These are phyloP conservation scores for Blastobasis adustella DNA, from an alignment of 2,888 invertebrate genomes.

Conservation along the genomic window DNA sequence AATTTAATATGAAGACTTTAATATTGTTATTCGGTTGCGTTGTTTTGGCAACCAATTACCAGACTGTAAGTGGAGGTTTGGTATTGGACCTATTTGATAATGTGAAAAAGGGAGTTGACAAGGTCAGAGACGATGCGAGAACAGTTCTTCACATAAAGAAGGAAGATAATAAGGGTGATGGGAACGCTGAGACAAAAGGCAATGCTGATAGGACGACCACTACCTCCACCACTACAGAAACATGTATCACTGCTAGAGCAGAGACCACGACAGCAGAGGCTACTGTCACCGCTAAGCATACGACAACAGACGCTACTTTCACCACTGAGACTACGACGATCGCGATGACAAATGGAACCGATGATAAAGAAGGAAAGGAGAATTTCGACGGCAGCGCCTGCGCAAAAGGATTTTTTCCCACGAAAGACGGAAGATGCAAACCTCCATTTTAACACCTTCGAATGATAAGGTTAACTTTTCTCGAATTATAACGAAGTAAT, in stretches of 20 bases:
- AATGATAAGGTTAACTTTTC: no score
- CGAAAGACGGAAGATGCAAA: slow-evolving; percentile 54
- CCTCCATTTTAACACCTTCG: slow-evolving; percentile 22
- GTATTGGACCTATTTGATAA: slow-evolving; percentile 27
- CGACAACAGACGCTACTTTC: slow-evolving; percentile 3
- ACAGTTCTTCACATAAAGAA: slow-evolving; percentile 20
- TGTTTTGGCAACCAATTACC: no score
- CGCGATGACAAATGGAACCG: slow-evolving; percentile 12
- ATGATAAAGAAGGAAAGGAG: slow-evolving; percentile 39
- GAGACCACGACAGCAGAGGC: slow-evolving; percentile 7
- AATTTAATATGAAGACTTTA: not conserved
- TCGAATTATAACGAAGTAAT: no score
- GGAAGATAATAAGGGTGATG: slow-evolving; percentile 11
- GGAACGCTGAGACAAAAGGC: slow-evolving; percentile 3
- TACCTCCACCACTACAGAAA: not conserved
- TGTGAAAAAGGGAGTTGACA: slow-evolving; percentile 24
- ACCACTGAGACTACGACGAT: slow-evolving; percentile 6
- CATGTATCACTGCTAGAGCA: not conserved
- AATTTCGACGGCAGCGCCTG: slow-evolving; percentile 46
- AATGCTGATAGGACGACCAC: slow-evolving; percentile 1
- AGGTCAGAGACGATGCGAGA: slow-evolving; percentile 27
- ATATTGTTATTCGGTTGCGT: no score
- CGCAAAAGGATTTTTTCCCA: slow-evolving; percentile 38
- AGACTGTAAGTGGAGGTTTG: slow-evolving; percentile 21
- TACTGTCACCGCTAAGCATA: slow-evolving; percentile 10